A percentile compares a stretch with the other conserved stretches of the same genome.
Evolutionary conservation across 2,888 invertebrate genomes (phyloP).

Genomic region (Globia sparganii): DNA sequence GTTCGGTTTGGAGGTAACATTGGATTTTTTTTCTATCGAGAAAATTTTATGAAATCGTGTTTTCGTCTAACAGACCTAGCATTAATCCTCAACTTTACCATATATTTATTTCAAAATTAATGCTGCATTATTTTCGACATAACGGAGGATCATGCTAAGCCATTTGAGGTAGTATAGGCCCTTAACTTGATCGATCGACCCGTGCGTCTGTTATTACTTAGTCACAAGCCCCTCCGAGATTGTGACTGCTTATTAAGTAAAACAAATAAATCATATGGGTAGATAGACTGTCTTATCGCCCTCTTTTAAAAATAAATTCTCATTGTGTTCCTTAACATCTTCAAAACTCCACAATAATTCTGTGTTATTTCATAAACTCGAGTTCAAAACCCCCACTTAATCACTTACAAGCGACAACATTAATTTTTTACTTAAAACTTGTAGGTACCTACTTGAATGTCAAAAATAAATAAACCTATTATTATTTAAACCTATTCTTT

Average conservation of each 20-base stretch:
- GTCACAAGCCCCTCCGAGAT: no score
- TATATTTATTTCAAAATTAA: no score
- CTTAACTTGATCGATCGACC: no score
- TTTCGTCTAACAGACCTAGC: no score
- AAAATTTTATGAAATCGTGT: no score
- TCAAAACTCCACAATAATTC: not conserved
- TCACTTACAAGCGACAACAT: slow-evolving; percentile 1
- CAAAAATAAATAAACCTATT: slow-evolving; percentile 51
- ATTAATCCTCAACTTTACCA: no score
- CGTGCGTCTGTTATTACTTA: no score
- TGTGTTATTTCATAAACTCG: not conserved
- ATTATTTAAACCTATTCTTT: slow-evolving; percentile 32
- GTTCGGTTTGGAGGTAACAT: no score
- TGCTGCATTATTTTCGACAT: no score
- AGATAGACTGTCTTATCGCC: not conserved
- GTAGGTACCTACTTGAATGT: slow-evolving; percentile 35
- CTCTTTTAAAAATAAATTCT: not conserved
- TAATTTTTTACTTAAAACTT: slow-evolving; percentile 10
- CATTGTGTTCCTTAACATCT: not conserved
- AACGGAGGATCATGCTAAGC: no score
- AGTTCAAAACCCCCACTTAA: not conserved
- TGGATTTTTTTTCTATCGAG: no score
- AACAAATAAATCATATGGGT: not conserved
- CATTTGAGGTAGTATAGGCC: no score
- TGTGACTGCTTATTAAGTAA: not conserved